Base-by-base conservation (phyloP, 2,113 vertebrate species). In the Nipponia nippon region DNA sequence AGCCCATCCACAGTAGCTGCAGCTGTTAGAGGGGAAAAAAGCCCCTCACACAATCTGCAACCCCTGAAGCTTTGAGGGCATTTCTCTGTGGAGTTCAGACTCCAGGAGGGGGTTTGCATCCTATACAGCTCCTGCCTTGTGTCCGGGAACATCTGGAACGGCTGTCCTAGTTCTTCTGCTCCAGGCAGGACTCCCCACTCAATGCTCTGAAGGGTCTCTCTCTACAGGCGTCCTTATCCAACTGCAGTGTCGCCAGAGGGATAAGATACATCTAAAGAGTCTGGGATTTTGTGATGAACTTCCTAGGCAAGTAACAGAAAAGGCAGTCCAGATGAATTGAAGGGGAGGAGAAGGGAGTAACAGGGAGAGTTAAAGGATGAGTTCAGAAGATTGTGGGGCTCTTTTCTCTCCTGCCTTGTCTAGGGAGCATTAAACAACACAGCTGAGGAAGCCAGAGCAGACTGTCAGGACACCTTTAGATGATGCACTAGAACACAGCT, bases 1-100 rank as follows among this genome's bases (percentile, higher is more conserved):
- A 98, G 98, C 98, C 94, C 88, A 98, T 98, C 97, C 99, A 98
- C 98, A 99, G 98, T 98, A 99, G 98, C 98, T 99, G 98, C 98
- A 94, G 95, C 91, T 93, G 96, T 16, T 92, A 95, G 91, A 85
- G 83, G 26, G 67, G n/a, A 25, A 82, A 84, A 5, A 50, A 23
- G 1, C 6, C n/a, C 58, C 61, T 87, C 46, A 55, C 50, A 75
- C 73, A 70, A 12, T 42, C 47, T 47, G 55, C 49, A 95, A 76
- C 89, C 93, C 94, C 95, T 80, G 87, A 80, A 93, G 59, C 70
- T 55, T 16, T 77, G 89, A 96, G 75, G 62, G 18, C n/a, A 40
- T 62, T 80, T 80, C 62, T 73, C 42, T 21, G 38, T 7, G 16
- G 82, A 91, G 89, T 42, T 85, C 46, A 87, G 66, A n/a, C 56